phyloP scores from a whole-genome alignment of 2,113 vertebrate genomes.

The Gobio gobio region DNA sequence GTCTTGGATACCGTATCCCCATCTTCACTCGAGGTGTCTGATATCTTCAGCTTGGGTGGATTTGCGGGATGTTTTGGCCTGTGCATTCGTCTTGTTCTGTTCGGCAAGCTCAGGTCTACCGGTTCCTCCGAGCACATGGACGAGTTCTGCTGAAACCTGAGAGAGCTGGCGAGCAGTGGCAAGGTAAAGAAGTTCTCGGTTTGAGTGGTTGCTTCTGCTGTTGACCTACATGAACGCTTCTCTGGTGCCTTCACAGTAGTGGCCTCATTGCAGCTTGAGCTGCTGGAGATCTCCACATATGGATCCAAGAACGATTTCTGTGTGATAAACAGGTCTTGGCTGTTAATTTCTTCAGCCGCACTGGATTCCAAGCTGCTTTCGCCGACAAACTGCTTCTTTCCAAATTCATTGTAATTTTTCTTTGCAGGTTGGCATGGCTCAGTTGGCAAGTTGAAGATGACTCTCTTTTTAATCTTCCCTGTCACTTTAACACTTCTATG shows the following conservation, averaged over 20 bases:
- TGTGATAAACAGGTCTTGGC: slow-evolving; percentile 81
- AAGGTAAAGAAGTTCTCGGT: slow-evolving; percentile 77
- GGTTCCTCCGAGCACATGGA: slow-evolving; percentile 42
- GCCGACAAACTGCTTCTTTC: neutral
- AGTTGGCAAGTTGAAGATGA: slow-evolving; percentile 63
- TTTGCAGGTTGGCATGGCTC: slow-evolving; percentile 37
- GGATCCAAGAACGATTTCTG: slow-evolving; percentile 73
- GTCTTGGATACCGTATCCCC: slow-evolving; percentile 45
- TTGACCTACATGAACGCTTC: neutral
- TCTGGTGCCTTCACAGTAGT: neutral
- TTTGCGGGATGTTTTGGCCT: neutral
- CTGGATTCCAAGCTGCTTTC: slow-evolving; percentile 50
- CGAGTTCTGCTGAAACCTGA: slow-evolving; percentile 57
- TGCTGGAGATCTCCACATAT: slow-evolving; percentile 56
- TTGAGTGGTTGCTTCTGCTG: slow-evolving; percentile 68
- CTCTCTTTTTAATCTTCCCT: slow-evolving; percentile 65
- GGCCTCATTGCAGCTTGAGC: slow-evolving; percentile 46
- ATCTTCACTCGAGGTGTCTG: slow-evolving; percentile 69
- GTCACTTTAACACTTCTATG: neutral
- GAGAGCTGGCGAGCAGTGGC: slow-evolving; percentile 58
- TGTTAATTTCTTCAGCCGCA: slow-evolving; percentile 67
- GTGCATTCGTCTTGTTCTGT: slow-evolving; percentile 55
- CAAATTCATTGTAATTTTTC: slow-evolving; percentile 5
- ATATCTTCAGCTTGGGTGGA: slow-evolving; percentile 51
- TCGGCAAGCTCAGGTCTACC: slow-evolving; percentile 72